Conservation (phyloP, 2,888 invertebrate species). For the Tetanocera ferruginea region DNA sequence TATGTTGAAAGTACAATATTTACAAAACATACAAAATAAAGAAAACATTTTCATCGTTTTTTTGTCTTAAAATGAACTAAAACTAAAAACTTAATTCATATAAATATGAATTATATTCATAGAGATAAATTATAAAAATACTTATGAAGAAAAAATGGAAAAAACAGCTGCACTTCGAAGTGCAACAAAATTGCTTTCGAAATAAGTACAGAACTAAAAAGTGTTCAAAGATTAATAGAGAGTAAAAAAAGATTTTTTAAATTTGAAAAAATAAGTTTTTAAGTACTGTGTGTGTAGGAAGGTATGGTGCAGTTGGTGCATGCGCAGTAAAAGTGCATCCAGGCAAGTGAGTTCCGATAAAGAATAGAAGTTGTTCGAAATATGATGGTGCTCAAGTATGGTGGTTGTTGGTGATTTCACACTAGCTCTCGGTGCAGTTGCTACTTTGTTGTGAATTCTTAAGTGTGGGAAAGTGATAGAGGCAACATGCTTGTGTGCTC, state of each 20-base stretch:
- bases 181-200: too few species aligned
- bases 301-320: not conserved
- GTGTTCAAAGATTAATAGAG: too few species aligned
- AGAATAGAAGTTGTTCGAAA: not conserved
- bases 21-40: not conserved
- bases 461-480: not conserved
- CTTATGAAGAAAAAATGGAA: not conserved
- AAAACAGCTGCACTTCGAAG: too few species aligned
- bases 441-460: conserved; percentile 1
- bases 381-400: not conserved
- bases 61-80: not conserved
- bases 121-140: not conserved
- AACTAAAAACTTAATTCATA: not conserved
- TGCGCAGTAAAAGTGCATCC: not conserved
- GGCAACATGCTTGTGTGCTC: not conserved
- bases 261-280: too few species aligned
- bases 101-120: not conserved
- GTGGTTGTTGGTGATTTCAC: not conserved
- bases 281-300: not conserved
- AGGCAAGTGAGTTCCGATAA: not conserved
- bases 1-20: not conserved
- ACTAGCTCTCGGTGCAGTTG: not conserved
- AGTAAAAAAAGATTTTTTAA: not conserved
- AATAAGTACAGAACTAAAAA: too few species aligned
- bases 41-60: not conserved